Base-by-base conservation (phyloP, 2,113 vertebrate species). In the Oophaga pumilio region DNA sequence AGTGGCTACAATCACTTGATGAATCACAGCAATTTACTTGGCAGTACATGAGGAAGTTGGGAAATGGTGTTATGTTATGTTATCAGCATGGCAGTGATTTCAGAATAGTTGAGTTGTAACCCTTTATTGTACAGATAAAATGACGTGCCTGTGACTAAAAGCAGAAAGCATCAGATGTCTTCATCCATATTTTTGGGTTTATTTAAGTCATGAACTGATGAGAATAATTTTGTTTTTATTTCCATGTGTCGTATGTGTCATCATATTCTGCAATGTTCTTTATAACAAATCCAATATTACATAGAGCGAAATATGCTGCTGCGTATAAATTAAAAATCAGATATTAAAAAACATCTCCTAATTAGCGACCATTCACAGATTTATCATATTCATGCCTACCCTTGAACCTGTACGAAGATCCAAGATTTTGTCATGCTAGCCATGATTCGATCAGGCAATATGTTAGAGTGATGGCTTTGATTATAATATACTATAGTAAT, bases 1-100 rank as follows among this genome's bases (percentile, higher is more conserved):
- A 79, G 76, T 86, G 85, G 60, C 49, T 79, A 78, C 76, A 86
- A 86, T 86, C 74, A 86, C 85, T 86, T 86, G 74, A 86, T 78
- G 76, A 78, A 86, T 86, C 85, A 79, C 50, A 79, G 62, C 26
- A 68, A 76, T 59, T 82, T 69, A 53, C 74, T 79, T 50, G 14
- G 74, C 60, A 68, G 49, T 56, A 66, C 15, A 85, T 33, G 50
- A 84, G 17, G 53, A 85, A 60, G 62, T 68, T 79, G 33, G 73
- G 26, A 33, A 78, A 86, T 78, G 60, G 24, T 68, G 71, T 20
- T 64, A 76, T 68, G 71, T 20, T 64, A 76, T 77, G 28, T 14
- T 82, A 64, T 52, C 52, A 43, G 43, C 43, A 77, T 60, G 69
- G 7, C 76, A 85, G 43, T 85, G 69, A 77, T 15, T 60, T 1